These are phyloP conservation scores for Pomacea canaliculata DNA, from an alignment of 2,888 invertebrate genomes.

Conservation along the genomic window DNA sequence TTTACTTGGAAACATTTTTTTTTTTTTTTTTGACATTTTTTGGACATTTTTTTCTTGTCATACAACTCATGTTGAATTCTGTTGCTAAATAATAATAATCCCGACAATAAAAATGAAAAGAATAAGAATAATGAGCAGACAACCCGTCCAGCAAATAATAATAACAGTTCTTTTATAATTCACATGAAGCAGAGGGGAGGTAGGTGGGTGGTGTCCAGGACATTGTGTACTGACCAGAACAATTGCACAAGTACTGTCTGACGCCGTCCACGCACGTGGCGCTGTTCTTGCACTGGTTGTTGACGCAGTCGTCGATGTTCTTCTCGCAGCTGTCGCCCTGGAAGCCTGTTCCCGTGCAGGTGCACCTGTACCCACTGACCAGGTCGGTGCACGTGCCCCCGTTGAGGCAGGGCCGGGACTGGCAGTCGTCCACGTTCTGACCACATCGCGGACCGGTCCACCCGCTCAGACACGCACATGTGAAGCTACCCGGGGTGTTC, in stretches of 20 bases:
- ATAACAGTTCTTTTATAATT: too few relatives aligned
- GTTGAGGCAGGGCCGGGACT: slow-evolving; percentile 45
- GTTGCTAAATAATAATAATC: too few relatives aligned
- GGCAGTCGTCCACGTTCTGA: slow-evolving; percentile 43
- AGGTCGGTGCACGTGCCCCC: slow-evolving; percentile 51
- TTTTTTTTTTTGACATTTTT: too few relatives aligned
- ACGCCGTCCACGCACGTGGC: slow-evolving; percentile 52
- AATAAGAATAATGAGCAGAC: too few relatives aligned
- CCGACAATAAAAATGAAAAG: too few relatives aligned
- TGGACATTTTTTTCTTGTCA: too few relatives aligned
- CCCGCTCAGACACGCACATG: slow-evolving; percentile 20
- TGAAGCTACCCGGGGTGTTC: slow-evolving; percentile 30
- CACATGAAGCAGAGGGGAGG: too few relatives aligned
- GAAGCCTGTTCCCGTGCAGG: slow-evolving; percentile 57
- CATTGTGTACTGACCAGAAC: not conserved
- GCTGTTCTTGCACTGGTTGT: slow-evolving; percentile 48
- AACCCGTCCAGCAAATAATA: too few relatives aligned
- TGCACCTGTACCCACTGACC: slow-evolving; percentile 45
- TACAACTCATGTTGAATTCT: too few relatives aligned
- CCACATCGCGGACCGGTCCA: slow-evolving; percentile 32
- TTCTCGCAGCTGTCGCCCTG: slow-evolving; percentile 49
- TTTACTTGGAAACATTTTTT: too few relatives aligned
- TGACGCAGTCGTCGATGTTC: slow-evolving; percentile 54
- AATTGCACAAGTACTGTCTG: slow-evolving; percentile 29
- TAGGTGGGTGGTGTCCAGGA: too few relatives aligned